Evolutionary conservation across 2,797 vertebrate species (phyloP).

Genomic region (Naso thynnoides): DNA sequence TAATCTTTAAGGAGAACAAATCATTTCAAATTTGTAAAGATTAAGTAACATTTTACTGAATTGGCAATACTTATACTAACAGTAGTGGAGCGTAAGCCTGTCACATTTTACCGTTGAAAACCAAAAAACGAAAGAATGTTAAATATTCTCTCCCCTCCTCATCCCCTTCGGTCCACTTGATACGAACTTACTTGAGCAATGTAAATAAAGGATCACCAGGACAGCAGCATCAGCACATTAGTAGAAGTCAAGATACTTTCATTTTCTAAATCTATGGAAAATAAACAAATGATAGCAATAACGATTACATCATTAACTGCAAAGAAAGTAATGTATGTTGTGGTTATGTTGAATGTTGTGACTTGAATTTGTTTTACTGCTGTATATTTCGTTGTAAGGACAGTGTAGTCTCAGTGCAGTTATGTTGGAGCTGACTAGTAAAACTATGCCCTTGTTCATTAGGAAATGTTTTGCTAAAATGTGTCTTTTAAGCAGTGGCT

Average conservation of each 20-base stretch:
- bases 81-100: background rate
- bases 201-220: background rate
- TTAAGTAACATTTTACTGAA: background rate
- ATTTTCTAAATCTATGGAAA: too few species aligned
- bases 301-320: too few species aligned
- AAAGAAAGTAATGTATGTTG: background rate
- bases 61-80: background rate
- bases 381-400: background rate
- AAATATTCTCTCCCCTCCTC: background rate
- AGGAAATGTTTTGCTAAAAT: background rate
- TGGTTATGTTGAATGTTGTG: background rate
- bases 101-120: background rate
- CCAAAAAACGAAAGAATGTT: background rate
- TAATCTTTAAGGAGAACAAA: background rate
- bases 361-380: background rate
- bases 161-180: background rate
- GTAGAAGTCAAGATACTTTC: background rate
- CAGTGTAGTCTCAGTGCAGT: background rate
- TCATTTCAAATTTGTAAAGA: background rate
- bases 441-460: background rate
- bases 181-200: background rate
- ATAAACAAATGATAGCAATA: background rate
- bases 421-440: background rate
- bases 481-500: slow-evolving; percentile 10
- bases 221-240: background rate